Base-by-base conservation (phyloP, 2,113 vertebrate genomes). In the Baryphthengus martii region DNA sequence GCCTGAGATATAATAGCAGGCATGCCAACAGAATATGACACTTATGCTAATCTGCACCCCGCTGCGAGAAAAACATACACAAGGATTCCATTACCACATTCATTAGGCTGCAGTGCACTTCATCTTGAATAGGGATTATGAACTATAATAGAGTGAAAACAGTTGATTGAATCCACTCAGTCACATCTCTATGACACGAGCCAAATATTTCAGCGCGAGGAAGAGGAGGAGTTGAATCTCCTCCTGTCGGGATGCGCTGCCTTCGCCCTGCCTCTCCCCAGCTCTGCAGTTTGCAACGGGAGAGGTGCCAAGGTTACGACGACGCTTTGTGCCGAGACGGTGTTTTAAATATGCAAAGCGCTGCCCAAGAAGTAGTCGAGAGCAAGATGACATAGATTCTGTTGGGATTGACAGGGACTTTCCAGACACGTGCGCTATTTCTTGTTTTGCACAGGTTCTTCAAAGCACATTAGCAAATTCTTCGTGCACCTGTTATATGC, bases 71-170 rank as follows among this genome's bases (percentile, higher is more conserved):
- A 98, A 98, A 97, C 97, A 98, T 97, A 98, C 98, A 99, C 97
- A 98, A 97, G 98, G 98, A 98, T 98, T 98, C 98, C 97, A 98
- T 99, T 99, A 99, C 98, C 98, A 97, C 98, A 98, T 98, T 98
- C 98, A 99, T 98, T 98, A 98, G 98, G 97, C 98, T 97, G 95
- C 98, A 97, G 96, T 97, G 97, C 98, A 97, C 98, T 98, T 97
- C 97, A 97, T 97, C 90, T 97, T 98, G 98, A 98, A 98, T 98
- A 97, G 98, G 97, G 98, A 98, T 98, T 98, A 98, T 96, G 94
- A 97, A 96, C 97, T 91, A 97, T 97, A 98, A 98, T 97, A 95
- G 97, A 95, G 95, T 80, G 96, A 97, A 98, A 98, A 97, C 95
- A 97, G 97, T 97, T 97, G 98, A 98, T 96, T 98, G 95, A 97